phyloP scores from a whole-genome alignment of 2,113 vertebrate genomes.

The Ovis aries region ARS-UI_Ramb_v3.0 NC_056055.1:210991501-210992000 shows the following conservation, averaged over 20 bases:
- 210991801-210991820: not conserved
- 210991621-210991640: not conserved
- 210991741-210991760: not conserved
- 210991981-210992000: not conserved
- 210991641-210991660: not conserved
- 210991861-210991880: not conserved
- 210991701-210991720: not conserved
- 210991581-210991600: slow-evolving; percentile 52
- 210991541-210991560: not conserved
- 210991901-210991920: not conserved
- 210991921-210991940: not conserved
- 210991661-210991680: not conserved
- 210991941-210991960: not conserved
- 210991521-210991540: not conserved
- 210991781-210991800: not conserved
- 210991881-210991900: not conserved
- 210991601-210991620: not conserved
- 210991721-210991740: not conserved
- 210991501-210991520: not conserved
- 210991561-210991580: slow-evolving; percentile 2
- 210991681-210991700: not conserved
- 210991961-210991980: not conserved
- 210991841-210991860: not conserved
- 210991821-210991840: not conserved
- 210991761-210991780: not conserved